Conservation (phyloP, 2,113 vertebrate species). For the Theristicus caerulescens region DNA sequence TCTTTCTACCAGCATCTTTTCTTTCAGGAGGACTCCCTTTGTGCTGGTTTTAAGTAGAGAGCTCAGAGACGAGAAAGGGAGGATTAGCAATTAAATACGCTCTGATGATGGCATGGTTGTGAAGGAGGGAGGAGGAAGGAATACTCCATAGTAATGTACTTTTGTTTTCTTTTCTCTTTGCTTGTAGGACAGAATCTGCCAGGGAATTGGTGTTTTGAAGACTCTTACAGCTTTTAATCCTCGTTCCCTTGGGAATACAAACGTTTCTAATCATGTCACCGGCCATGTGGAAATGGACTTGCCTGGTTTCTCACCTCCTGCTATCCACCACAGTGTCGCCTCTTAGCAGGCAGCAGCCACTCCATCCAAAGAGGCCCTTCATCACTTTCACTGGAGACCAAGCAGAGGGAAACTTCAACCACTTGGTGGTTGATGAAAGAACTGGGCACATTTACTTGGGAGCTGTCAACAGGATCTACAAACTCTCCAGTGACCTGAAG, state of each 20-base stretch:
- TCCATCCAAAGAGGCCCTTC: conserved; percentile 81
- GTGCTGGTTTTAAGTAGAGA: conserved; percentile 30
- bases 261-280: conserved; percentile 62
- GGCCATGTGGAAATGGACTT: conserved; percentile 85
- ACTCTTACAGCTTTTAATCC: conserved; percentile 56
- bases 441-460: conserved; percentile 96
- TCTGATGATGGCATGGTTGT: conserved; percentile 53
- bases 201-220: conserved; percentile 73
- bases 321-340: conserved; percentile 78
- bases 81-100: conserved; percentile 62
- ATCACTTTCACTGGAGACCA: conserved; percentile 85
- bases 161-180: conserved; percentile 43
- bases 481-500: conserved; percentile 88
- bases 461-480: conserved; percentile 96
- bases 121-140: conserved; percentile 47
- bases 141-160: conserved; percentile 36
- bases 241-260: conserved; percentile 64
- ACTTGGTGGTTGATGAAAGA: conserved; percentile 91
- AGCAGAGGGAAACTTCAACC: conserved; percentile 90
- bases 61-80: conserved; percentile 37
- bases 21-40: conserved; percentile 45
- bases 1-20: conserved; percentile 22
- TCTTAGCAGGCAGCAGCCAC: conserved; percentile 74
- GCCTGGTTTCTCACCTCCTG: conserved; percentile 84
- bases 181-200: conserved; percentile 54